A percentile compares a stretch with the other conserved stretches of the same genome.
phyloP scores from a whole-genome alignment of 2,797 vertebrate species.

The Pachyuromys duprasi region DNA sequence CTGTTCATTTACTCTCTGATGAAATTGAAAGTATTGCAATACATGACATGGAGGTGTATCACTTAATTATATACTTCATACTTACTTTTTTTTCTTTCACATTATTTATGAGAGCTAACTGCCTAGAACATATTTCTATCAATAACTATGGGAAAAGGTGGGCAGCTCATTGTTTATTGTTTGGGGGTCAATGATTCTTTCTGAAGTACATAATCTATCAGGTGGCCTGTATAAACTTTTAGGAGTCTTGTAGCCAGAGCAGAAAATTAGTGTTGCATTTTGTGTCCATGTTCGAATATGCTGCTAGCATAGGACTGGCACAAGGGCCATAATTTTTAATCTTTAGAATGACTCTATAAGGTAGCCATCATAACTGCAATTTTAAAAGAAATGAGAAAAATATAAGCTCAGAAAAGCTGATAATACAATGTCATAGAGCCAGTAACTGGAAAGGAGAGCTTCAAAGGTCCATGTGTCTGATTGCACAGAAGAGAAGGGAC shows the following conservation, averaged over 20 bases:
- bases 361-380: not conserved
- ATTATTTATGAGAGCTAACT: not conserved
- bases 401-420: not conserved
- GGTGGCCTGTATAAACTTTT: not conserved
- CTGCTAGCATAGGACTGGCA: not conserved
- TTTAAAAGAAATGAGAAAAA: constrained; percentile 25
- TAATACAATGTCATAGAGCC: not conserved
- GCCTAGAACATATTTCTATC: not conserved
- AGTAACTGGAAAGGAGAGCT: not conserved
- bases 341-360: not conserved
- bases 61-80: not conserved
- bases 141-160: not conserved
- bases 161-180: not conserved
- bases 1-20: constrained; percentile 2
- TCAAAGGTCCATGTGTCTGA: not conserved
- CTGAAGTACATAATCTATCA: not conserved
- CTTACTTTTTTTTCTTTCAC: not conserved
- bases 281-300: not conserved
- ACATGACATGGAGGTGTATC: not conserved
- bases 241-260: not conserved
- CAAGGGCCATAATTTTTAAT: not conserved
- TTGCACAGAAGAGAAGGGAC: not conserved
- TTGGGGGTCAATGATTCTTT: not conserved
- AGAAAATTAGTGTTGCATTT: not conserved
- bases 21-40: not conserved